phyloP scores from a whole-genome alignment of 2,113 vertebrate genomes.

The Xenopus laevis region DNA sequence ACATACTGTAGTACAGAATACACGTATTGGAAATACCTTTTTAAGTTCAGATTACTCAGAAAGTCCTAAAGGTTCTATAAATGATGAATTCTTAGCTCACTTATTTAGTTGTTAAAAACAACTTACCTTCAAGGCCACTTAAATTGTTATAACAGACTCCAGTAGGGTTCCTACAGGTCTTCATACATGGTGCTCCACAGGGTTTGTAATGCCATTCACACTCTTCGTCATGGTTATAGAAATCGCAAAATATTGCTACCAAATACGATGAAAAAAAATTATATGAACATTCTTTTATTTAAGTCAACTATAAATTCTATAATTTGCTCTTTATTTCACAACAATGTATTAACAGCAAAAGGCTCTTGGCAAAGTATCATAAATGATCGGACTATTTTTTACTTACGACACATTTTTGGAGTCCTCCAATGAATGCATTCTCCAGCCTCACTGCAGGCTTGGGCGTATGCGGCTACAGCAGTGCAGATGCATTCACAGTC shows the following conservation, averaged over 20 bases:
- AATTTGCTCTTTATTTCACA: neutral
- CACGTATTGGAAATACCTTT: neutral
- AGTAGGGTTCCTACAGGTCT: slow-evolving; percentile 71
- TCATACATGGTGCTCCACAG: slow-evolving; percentile 70
- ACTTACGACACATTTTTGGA: slow-evolving; percentile 73
- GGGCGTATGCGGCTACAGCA: slow-evolving; percentile 67
- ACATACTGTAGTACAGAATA: neutral
- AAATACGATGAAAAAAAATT: neutral
- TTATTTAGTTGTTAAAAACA: no score
- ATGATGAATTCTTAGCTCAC: no score
- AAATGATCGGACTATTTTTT: neutral
- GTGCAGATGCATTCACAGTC: slow-evolving; percentile 77
- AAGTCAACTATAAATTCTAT: neutral
- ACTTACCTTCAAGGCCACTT: slow-evolving; percentile 65
- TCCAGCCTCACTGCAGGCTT: slow-evolving; percentile 65
- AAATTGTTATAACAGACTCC: slow-evolving; percentile 65
- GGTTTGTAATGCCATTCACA: slow-evolving; percentile 77
- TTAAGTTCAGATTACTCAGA: neutral
- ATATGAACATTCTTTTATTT: no score
- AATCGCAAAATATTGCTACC: slow-evolving; percentile 75
- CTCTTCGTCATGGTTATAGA: slow-evolving; percentile 63
- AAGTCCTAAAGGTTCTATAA: neutral
- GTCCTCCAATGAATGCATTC: slow-evolving; percentile 68
- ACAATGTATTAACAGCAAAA: neutral
- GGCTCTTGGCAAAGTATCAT: neutral